phyloP scores from a whole-genome alignment of 1,140 invertebrate genomes.

The Eumaeus atala region DNA sequence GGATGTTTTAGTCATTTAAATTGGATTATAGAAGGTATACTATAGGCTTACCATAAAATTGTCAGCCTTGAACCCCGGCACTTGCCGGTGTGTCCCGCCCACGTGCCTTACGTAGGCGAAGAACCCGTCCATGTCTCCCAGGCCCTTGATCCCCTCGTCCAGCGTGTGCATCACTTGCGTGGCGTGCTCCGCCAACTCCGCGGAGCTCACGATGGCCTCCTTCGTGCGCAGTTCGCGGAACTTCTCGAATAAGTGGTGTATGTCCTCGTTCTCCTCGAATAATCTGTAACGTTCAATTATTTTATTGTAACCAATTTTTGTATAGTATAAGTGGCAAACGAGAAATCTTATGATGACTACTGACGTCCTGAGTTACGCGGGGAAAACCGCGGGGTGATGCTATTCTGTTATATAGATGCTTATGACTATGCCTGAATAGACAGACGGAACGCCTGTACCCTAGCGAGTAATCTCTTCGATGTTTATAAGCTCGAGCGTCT shows the following conservation, averaged over 20 bases:
- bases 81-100: slow-evolving; percentile 86
- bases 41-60: slow-evolving; percentile 92
- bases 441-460: too few relatives aligned
- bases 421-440: too few relatives aligned
- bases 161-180: slow-evolving; percentile 91
- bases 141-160: slow-evolving; percentile 87
- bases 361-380: too few relatives aligned
- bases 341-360: too few relatives aligned
- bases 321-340: too few relatives aligned
- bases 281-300: slow-evolving; percentile 77
- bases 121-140: slow-evolving; percentile 90
- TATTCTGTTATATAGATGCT: too few relatives aligned
- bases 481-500: too few relatives aligned
- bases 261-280: slow-evolving; percentile 90
- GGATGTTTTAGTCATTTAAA: neutral
- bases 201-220: slow-evolving; percentile 84
- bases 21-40: neutral
- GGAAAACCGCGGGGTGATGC: too few relatives aligned
- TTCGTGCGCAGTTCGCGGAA: slow-evolving; percentile 84
- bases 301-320: too few relatives aligned
- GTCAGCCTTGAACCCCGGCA: slow-evolving; percentile 87
- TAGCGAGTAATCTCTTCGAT: too few relatives aligned
- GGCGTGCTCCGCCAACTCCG: slow-evolving; percentile 90
- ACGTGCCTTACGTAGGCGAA: slow-evolving; percentile 86
- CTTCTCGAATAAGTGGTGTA: slow-evolving; percentile 86